Evolutionary conservation across 2,797 vertebrate species (phyloP), one percentile per base, ranked within the genome.

Genomic region (Typhlichthys eigenmanni): DNA sequence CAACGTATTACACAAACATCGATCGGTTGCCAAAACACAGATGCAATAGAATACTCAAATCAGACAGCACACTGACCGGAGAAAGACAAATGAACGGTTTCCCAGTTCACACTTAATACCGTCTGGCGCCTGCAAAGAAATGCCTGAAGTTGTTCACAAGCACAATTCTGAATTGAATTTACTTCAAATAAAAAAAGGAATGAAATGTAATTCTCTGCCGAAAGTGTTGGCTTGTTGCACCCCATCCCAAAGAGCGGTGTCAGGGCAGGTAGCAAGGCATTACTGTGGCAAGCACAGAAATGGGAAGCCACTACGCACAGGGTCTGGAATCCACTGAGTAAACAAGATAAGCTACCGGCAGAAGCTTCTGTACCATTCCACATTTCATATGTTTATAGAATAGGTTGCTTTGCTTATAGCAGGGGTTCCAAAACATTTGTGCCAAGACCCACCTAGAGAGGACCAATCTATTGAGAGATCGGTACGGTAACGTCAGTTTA

Each of bases 281-380:
- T 72, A 68, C 45, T 45, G 60, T 16, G 16, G 61, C 52, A 64
- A 3, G 47, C 60, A 51, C 57, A 58, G 72, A 8, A 67, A 70
- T 64, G 69, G 74, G 69, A 19, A 60, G 62, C 49, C 13, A 0
- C 8, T 52, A 69, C 48, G 60, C 61, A 48, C 74, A 64, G 32
- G 52, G 62, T 62, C 61, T 50, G 32, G 69, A 66, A 34, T 68
- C 54, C 29, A 32, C 74, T 55, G 61, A 63, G 76, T 65, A 71
- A 79, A 85, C 61, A 55, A 24, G 54, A 58, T 32, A 51, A 47
- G 19, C 49, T 19, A 43, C 49, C 76, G 66, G 62, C 17, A 50
- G 34, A 38, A 9, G 34, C 34, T 38, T 7, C 34, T 38, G 34
- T 38, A 38, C 34, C 34, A 38, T 9, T 38, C 34, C 34, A 38